Conservation (phyloP, 1,140 invertebrate genomes). For the Vanessa tameamea region DNA sequence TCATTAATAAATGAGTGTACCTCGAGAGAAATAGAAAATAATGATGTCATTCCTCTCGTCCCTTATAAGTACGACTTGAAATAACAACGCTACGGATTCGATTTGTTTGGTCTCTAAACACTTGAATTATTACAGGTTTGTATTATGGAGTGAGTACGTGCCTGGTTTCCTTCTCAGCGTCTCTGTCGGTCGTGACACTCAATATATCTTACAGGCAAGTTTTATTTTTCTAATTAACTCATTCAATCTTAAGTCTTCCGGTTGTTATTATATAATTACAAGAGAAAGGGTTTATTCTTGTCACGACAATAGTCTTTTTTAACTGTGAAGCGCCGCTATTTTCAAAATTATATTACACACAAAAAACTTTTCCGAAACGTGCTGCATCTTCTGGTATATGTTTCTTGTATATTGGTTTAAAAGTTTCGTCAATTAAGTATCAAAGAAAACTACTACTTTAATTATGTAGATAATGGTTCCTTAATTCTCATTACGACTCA, state of each 20-base stretch:
- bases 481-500: no score
- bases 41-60: neutral
- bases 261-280: neutral
- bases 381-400: no score
- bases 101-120: constrained; percentile 22
- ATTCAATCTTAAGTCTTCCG: neutral
- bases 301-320: no score
- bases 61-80: constrained; percentile 3
- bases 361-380: no score
- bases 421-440: no score
- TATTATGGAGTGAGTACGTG: constrained; percentile 96
- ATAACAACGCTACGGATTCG: constrained; percentile 6
- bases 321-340: no score
- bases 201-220: constrained; percentile 90
- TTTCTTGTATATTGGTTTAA: no score
- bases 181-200: constrained; percentile 90
- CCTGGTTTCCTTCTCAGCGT: constrained; percentile 93
- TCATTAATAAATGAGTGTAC: neutral
- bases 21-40: neutral
- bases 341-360: no score
- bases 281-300: no score
- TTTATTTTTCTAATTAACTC: constrained; percentile 1
- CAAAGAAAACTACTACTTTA: no score
- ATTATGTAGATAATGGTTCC: no score
- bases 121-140: constrained; percentile 83